phyloP scores from a whole-genome alignment of 2,888 invertebrate species.

The Geotrupes spiniger region DNA sequence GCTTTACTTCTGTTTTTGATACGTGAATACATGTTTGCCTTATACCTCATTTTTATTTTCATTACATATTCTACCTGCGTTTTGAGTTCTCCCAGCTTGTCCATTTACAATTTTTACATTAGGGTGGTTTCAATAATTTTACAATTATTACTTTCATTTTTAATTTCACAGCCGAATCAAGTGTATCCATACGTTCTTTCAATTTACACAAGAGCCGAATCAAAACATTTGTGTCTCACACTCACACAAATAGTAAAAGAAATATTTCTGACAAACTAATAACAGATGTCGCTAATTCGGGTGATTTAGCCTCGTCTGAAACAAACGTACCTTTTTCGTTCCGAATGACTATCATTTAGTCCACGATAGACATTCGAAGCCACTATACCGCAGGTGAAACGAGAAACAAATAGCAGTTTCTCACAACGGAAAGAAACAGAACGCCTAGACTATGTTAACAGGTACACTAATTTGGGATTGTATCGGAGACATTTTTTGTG shows the following conservation, averaged over 20 bases:
- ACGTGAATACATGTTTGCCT: no score
- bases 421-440: background rate
- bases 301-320: constrained; percentile 1
- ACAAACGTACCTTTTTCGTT: constrained; percentile 1
- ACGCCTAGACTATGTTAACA: constrained; percentile 8
- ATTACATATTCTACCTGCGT: no score
- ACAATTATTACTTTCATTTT: no score
- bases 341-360: constrained; percentile 3
- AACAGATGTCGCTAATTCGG: constrained; percentile 1
- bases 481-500: constrained; percentile 35
- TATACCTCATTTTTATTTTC: no score
- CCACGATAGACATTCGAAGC: background rate
- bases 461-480: constrained; percentile 31
- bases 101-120: no score
- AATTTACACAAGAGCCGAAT: no score
- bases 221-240: background rate
- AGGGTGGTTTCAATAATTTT: no score
- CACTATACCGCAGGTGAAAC: background rate
- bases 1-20: no score
- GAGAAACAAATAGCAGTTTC: background rate
- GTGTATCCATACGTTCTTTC: no score
- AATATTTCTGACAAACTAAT: constrained; percentile 1
- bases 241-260: background rate
- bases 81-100: no score
- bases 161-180: no score